Base-by-base conservation (phyloP, 92 coral and sea anemone genomes). In the Umimayanthus chanpuru region DNA sequence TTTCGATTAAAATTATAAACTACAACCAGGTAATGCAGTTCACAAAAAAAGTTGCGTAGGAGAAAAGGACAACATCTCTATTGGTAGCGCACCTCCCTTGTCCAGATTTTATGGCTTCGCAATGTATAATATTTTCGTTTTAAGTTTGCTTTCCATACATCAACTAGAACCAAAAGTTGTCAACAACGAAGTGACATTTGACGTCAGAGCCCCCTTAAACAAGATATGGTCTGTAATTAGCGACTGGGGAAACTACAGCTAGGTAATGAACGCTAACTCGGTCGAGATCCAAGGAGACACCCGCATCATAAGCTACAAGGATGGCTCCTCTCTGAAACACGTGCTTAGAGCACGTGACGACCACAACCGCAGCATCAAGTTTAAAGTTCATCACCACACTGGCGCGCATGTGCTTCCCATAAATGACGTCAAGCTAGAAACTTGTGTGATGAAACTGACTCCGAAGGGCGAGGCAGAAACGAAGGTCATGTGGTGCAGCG, bases 171-270 rank as follows among this genome's bases (percentile, higher is more conserved):
- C 86, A 41, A 82, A 66, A 44, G 56, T 76, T 32, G 38, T 85
- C n/a, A 85, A 36, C 38, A 85, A 73, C n/a, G 82, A 85, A 73
- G 88, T 73, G 72, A 49, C 71, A 16, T 73, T 73, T 61, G 81
- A 73, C 18, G 81, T 85, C 68, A 75, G 25, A 11, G 81, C 88
- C 40, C 88, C 88, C 50, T 32, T 85, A 21, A 76, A 23, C 41
- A 85, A 85, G 44, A 85, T 85, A 38, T 85, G 88, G 88, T 36
- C 70, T n/a, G 88, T 85, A 58, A 85, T 85, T 40, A 47, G 88
- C 43, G 81, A 85, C 88, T 85, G 88, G 88, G 29, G 50, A 4
- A 76, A 85, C 56, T 53, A 73, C 88, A 73, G 81, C 15, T 85
- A 82, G 88, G 82, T 85, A 26, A 29, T 85, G 81, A 85, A 74